phyloP scores from a whole-genome alignment of 2,888 invertebrate species.

The Agriopis leucophaearia region DNA sequence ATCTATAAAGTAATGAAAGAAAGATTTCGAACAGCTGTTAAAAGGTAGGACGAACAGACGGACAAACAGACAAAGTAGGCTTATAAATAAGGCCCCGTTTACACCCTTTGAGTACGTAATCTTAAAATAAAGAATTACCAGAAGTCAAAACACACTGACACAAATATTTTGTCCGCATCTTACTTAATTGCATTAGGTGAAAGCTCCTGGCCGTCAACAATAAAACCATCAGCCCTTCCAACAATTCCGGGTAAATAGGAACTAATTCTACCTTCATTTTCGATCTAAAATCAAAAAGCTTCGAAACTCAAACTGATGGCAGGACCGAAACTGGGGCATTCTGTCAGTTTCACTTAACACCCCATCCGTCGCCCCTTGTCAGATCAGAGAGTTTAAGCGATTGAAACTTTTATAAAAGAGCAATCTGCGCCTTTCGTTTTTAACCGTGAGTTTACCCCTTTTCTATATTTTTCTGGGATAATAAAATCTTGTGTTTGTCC shows the following conservation, averaged over 20 bases:
- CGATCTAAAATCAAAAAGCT: conserved; percentile 27
- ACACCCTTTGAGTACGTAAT: too few species aligned
- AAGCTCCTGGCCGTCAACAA: not conserved
- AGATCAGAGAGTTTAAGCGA: conserved; percentile 15
- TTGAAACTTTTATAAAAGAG: conserved; percentile 11
- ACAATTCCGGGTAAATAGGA: conserved; percentile 5
- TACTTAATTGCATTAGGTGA: too few species aligned
- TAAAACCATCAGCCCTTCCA: conserved; percentile 4
- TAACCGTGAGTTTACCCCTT: not conserved
- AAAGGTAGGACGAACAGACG: too few species aligned
- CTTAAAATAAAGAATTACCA: too few species aligned
- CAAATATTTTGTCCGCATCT: too few species aligned
- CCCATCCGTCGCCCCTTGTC: conserved; percentile 20
- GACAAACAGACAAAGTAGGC: too few species aligned
- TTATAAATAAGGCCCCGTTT: too few species aligned
- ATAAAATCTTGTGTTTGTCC: too few species aligned
- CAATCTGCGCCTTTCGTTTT: not conserved
- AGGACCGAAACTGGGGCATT: conserved; percentile 27
- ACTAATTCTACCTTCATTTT: conserved; percentile 26
- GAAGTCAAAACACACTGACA: too few species aligned
- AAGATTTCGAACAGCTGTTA: too few species aligned
- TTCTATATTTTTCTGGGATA: not conserved
- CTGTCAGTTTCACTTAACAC: conserved; percentile 33
- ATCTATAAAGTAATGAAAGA: too few species aligned
- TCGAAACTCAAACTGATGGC: conserved; percentile 26